phyloP scores from a whole-genome alignment of 2,888 invertebrate species.

The Micoletzkya japonica region DNA sequence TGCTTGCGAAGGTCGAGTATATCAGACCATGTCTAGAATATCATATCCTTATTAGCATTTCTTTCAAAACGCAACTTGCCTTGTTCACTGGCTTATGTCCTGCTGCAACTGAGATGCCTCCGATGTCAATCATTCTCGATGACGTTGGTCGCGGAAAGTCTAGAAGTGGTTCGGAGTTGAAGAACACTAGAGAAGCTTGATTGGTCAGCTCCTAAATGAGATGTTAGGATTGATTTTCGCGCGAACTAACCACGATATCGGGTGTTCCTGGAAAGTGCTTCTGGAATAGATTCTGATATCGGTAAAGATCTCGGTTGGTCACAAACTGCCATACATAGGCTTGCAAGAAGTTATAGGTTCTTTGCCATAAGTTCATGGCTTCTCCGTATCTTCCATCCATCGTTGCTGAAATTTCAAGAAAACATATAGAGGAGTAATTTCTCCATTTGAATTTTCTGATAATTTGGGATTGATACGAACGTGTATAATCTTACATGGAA shows the following conservation, averaged over 20 bases:
- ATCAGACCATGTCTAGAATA: constrained; percentile 8
- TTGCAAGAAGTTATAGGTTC: no score
- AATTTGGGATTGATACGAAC: neutral
- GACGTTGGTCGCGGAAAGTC: constrained; percentile 47
- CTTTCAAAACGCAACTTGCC: neutral
- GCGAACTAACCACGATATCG: no score
- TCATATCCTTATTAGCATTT: neutral
- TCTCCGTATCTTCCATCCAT: no score
- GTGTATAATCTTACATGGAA: constrained; percentile 29
- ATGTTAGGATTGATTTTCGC: no score
- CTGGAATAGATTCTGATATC: no score
- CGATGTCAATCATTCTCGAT: constrained; percentile 43
- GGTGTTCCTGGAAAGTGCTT: no score
- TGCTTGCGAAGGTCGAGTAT: constrained; percentile 12
- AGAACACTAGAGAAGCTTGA: constrained; percentile 38
- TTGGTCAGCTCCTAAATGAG: constrained; percentile 36
- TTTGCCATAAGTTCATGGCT: no score
- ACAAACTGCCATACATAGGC: no score
- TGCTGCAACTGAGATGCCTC: constrained; percentile 35
- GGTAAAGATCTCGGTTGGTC: no score
- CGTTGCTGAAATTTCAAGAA: no score
- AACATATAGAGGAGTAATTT: no score
- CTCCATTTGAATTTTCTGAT: no score
- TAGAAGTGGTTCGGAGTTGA: constrained; percentile 43
- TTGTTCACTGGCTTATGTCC: neutral